Evolutionary conservation across 2,888 invertebrate species (phyloP).

Genomic region (Orthosia gothica): DNA sequence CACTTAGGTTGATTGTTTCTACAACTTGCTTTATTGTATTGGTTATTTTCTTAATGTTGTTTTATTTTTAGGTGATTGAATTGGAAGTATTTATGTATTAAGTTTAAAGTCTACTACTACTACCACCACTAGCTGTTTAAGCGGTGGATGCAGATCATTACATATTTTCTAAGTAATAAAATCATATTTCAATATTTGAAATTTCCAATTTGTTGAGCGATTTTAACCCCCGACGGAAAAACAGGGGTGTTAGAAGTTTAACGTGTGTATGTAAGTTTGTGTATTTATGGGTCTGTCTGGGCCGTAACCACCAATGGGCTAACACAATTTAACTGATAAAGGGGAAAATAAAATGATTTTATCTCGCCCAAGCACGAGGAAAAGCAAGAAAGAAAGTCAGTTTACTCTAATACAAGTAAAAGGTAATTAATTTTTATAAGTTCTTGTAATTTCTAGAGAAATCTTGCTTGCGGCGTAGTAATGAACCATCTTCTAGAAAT

Average conservation of each 20-base stretch:
- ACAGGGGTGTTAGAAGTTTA: no score
- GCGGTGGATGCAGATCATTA: no score
- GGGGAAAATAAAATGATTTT: neutral
- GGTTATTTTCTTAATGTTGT: constrained; percentile 31
- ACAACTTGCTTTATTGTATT: constrained; percentile 37
- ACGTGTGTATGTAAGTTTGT: no score
- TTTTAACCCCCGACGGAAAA: no score
- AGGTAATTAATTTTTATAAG: constrained; percentile 15
- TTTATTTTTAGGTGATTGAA: constrained; percentile 4
- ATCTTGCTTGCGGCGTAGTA: neutral
- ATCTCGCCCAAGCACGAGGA: neutral
- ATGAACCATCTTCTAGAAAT: neutral
- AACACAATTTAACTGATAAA: neutral
- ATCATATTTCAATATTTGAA: no score
- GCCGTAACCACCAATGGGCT: no score
- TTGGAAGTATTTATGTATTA: constrained; percentile 7
- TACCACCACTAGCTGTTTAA: no score
- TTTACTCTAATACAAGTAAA: constrained; percentile 20
- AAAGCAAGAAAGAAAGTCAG: neutral
- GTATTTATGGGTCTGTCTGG: no score
- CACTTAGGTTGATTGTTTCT: constrained; percentile 60
- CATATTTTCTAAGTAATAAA: no score
- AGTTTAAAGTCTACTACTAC: no score
- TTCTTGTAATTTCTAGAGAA: constrained; percentile 13
- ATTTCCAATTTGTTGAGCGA: no score